Evolutionary conservation across 2,888 invertebrate genomes (phyloP).

Genomic region (Scaptomyza tumidula): DNA sequence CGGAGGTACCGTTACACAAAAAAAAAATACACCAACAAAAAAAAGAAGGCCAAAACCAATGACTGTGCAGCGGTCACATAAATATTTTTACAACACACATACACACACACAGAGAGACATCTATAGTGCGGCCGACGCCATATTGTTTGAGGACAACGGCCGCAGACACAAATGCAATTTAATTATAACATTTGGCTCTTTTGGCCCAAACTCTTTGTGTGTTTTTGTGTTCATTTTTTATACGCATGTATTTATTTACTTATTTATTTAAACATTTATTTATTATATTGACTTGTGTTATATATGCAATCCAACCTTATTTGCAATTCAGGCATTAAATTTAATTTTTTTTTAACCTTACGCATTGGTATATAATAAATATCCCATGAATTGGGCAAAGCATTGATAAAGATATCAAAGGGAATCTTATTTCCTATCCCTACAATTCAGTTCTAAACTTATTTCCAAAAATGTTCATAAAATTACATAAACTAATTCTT

Average conservation of each 20-base stretch:
- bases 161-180: conserved; percentile 71
- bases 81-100: conserved; percentile 63
- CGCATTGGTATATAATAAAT: too few species aligned
- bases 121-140: conserved; percentile 54
- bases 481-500: too few species aligned
- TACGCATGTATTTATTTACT: conserved; percentile 30
- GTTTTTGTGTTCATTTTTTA: conserved; percentile 16
- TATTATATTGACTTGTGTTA: conserved; percentile 28
- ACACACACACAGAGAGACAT: conserved; percentile 11
- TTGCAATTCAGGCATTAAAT: too few species aligned
- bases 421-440: too few species aligned
- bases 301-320: background rate
- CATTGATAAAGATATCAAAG: too few species aligned
- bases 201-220: conserved; percentile 24
- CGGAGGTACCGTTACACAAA: conserved; percentile 29
- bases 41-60: conserved; percentile 47
- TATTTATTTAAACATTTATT: conserved; percentile 54
- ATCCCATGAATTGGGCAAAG: too few species aligned
- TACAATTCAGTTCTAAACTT: too few species aligned
- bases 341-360: too few species aligned
- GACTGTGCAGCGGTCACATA: conserved; percentile 65
- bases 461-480: too few species aligned
- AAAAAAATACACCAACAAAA: background rate
- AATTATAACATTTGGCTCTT: conserved; percentile 76
- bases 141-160: conserved; percentile 65